Conservation (phyloP, 2,888 invertebrate species). For the Chelonus formosanus region DNA sequence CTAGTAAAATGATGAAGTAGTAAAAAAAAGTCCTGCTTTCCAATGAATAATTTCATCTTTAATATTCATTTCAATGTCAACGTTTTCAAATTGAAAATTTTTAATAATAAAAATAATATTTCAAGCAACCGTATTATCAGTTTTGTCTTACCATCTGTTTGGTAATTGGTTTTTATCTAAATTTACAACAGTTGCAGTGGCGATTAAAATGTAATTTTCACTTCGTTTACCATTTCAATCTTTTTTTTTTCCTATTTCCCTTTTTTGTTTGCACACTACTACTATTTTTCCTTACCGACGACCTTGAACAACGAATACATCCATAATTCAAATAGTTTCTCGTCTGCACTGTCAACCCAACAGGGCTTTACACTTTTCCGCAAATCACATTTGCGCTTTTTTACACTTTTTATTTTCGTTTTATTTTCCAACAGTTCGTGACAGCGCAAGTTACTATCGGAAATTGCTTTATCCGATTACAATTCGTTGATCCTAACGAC, state of each 20-base stretch:
- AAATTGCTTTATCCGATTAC: conserved; percentile 23
- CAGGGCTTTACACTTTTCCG: conserved; percentile 11
- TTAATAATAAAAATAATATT: not conserved
- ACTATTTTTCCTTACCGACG: not conserved
- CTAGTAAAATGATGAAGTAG: too few relatives aligned
- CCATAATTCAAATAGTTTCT: conserved; percentile 19
- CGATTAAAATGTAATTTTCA: conserved; percentile 31
- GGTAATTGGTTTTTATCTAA: conserved; percentile 25
- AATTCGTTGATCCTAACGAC: conserved; percentile 12
- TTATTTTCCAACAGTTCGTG: conserved; percentile 2
- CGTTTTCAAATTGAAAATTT: not conserved
- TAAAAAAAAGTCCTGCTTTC: too few relatives aligned
- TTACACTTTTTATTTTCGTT: not conserved
- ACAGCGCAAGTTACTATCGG: not conserved
- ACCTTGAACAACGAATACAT: conserved; percentile 17
- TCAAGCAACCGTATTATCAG: not conserved
- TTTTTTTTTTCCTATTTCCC: conserved; percentile 10
- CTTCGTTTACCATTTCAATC: not conserved
- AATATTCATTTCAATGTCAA: conserved; percentile 12
- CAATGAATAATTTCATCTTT: conserved; percentile 33
- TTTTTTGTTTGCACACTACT: not conserved
- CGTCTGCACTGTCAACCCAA: not conserved
- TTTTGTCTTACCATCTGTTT: conserved; percentile 27
- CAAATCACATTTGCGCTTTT: conserved; percentile 6
- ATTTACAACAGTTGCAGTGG: conserved; percentile 17